Conservation (phyloP, 1,140 invertebrate species). For the Leptestheria dahalacensis region DNA sequence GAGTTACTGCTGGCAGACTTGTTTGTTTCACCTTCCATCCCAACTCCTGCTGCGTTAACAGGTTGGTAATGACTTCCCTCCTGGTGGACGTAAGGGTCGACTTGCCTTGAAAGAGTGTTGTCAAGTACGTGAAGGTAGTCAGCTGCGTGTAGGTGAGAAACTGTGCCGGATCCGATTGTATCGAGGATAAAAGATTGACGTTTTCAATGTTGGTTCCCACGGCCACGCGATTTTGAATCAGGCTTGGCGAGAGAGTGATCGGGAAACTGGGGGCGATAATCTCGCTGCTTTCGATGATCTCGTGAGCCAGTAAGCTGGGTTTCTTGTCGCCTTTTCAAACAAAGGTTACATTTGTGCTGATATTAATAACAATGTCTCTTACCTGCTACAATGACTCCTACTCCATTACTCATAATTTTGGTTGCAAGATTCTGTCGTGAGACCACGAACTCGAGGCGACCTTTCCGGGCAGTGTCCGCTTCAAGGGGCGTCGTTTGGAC, state of each 20-base stretch:
- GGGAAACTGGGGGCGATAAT: slow-evolving; percentile 25
- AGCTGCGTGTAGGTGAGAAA: slow-evolving; percentile 59
- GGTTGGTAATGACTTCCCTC: slow-evolving; percentile 45
- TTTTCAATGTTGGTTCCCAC: slow-evolving; percentile 5
- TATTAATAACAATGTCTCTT: slow-evolving; percentile 13
- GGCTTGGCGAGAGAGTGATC: slow-evolving; percentile 42
- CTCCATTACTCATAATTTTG: slow-evolving; percentile 78
- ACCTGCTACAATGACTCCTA: slow-evolving; percentile 71
- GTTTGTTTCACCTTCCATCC: slow-evolving; percentile 27
- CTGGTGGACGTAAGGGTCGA: slow-evolving; percentile 43
- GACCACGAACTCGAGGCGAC: background rate
- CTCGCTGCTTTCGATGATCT: slow-evolving; percentile 15
- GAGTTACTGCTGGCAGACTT: slow-evolving; percentile 20
- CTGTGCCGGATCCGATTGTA: slow-evolving; percentile 37
- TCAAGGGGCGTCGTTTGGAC: background rate
- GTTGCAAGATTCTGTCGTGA: slow-evolving; percentile 47
- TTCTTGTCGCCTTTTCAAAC: background rate
- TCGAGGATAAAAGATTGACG: slow-evolving; percentile 17
- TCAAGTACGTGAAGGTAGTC: slow-evolving; percentile 56
- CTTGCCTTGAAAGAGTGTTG: slow-evolving; percentile 45
- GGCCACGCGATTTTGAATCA: slow-evolving; percentile 20
- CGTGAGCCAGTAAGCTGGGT: background rate
- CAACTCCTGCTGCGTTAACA: slow-evolving; percentile 45
- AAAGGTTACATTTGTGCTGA: background rate
- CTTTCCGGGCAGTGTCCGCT: background rate